phyloP scores from a whole-genome alignment of 2,797 vertebrate species.

The Spinibarbus caldwelli region DNA sequence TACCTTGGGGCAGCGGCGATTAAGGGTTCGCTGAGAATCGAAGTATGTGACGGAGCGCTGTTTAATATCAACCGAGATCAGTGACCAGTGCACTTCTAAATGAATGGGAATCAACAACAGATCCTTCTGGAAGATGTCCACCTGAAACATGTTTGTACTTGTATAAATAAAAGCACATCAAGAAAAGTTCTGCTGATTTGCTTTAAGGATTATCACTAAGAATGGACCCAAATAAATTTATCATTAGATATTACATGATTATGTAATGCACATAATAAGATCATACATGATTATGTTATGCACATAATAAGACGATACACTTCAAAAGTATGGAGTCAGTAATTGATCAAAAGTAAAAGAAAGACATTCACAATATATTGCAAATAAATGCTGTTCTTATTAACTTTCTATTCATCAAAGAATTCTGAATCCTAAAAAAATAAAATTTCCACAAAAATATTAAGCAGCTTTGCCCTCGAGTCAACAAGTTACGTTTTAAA shows the following conservation, averaged over 20 bases:
- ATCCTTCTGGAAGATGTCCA: conserved; percentile 94
- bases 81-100: conserved; percentile 94
- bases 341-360: background rate
- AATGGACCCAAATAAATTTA: background rate
- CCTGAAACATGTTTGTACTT: conserved; percentile 71
- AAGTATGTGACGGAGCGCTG: conserved; percentile 89
- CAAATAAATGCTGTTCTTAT: background rate
- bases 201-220: background rate
- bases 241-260: background rate
- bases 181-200: background rate
- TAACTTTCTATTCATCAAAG: background rate
- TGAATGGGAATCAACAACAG: conserved; percentile 93
- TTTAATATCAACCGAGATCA: conserved; percentile 90
- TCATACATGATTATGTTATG: background rate
- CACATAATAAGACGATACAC: background rate
- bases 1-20: conserved; percentile 93
- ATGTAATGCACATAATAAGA: background rate
- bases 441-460: background rate
- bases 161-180: background rate
- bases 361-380: background rate
- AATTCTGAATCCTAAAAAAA: background rate
- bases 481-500: background rate
- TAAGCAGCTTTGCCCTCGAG: background rate
- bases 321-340: background rate
- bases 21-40: conserved; percentile 93